A percentile compares a stretch with the other conserved stretches of the same genome.
Evolutionary conservation across 2,888 invertebrate genomes (phyloP).

Genomic region (Phortica okadai): DNA sequence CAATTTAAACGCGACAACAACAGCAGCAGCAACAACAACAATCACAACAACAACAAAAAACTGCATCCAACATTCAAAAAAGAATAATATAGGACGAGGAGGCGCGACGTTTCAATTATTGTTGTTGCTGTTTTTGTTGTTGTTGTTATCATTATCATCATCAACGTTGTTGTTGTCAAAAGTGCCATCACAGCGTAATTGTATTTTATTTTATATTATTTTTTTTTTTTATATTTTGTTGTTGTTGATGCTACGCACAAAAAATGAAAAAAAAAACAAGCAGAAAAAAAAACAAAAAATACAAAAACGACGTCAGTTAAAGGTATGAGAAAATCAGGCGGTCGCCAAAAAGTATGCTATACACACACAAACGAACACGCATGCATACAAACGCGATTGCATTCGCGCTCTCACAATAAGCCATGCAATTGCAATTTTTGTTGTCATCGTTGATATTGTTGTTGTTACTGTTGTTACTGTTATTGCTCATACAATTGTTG

Average conservation of each 20-base stretch:
- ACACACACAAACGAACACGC: slow-evolving; percentile 34
- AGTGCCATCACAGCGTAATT: slow-evolving; percentile 55
- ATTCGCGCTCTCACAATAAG: not conserved
- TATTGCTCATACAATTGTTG: not conserved
- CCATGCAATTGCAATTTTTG: slow-evolving; percentile 22
- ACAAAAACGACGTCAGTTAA: not conserved
- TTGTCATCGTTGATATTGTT: slow-evolving; percentile 12
- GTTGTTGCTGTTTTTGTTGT: slow-evolving; percentile 47
- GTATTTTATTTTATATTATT: slow-evolving; percentile 35
- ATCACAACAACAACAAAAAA: slow-evolving; percentile 34
- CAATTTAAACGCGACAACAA: slow-evolving; percentile 48
- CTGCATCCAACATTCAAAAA: slow-evolving; percentile 42
- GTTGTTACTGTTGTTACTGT: slow-evolving; percentile 13
- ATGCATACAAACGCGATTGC: slow-evolving; percentile 8
- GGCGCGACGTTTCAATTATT: slow-evolving; percentile 62
- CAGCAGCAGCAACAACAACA: slow-evolving; percentile 42
- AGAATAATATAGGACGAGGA: not conserved
- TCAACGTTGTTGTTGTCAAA: slow-evolving; percentile 62
- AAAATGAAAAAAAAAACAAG: slow-evolving; percentile 57
- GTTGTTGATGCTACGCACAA: slow-evolving; percentile 58
- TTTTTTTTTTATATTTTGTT: slow-evolving; percentile 38
- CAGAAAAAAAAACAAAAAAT: not conserved
- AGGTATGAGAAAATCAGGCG: not conserved
- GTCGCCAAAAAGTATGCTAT: slow-evolving; percentile 64
- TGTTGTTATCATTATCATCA: slow-evolving; percentile 62